A percentile compares a stretch with the other conserved stretches of the same genome.
Evolutionary conservation across 2,113 vertebrate genomes (phyloP).

Genomic region (Dermatemys mawii): DNA sequence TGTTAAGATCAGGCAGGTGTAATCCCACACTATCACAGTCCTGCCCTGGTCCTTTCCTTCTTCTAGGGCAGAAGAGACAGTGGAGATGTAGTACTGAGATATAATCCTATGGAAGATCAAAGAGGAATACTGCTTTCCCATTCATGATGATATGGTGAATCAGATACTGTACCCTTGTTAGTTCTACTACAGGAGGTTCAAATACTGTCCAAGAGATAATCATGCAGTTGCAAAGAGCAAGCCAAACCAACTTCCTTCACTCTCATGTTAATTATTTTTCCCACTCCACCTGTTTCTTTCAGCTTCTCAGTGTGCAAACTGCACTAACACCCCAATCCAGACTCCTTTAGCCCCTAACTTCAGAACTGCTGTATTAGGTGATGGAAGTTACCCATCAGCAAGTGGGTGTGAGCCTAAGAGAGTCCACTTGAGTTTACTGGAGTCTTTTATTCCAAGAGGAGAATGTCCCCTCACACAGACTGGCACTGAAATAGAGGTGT

Average conservation of each 20-base stretch:
- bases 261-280: background rate
- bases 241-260: background rate
- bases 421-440: background rate
- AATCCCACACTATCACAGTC: too few relatives aligned
- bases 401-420: background rate
- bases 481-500: background rate
- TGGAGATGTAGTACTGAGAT: background rate
- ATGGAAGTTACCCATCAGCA: background rate
- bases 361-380: background rate
- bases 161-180: background rate
- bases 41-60: background rate
- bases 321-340: background rate
- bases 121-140: background rate
- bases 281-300: background rate
- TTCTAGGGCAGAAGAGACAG: fast-evolving
- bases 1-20: fast-evolving
- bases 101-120: fast-evolving
- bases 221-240: background rate
- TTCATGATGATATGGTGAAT: background rate
- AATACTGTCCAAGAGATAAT: background rate
- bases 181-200: background rate
- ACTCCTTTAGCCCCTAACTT: background rate
- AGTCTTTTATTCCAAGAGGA: background rate
- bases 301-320: background rate
- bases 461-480: background rate